A percentile compares a stretch with the other conserved stretches of the same genome.
phyloP scores from a whole-genome alignment of 1,140 invertebrate species.

The Phenacoccus solenopsis region DNA sequence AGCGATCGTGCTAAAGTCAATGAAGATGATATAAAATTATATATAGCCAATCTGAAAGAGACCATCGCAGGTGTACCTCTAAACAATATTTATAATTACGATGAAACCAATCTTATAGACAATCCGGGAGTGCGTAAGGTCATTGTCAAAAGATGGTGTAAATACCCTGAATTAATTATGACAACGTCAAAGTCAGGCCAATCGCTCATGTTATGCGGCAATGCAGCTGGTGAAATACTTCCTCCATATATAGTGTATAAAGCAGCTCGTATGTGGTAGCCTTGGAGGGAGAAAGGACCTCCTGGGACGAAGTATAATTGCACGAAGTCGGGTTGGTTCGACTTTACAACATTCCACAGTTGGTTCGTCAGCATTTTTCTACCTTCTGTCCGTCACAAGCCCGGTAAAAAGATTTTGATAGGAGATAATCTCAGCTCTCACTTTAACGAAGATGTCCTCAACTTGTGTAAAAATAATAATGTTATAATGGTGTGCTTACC shows the following conservation, averaged over 20 bases:
- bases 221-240: constrained; percentile 23
- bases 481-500: constrained; percentile 34
- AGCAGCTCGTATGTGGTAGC: constrained; percentile 30
- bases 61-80: constrained; percentile 30
- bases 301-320: constrained; percentile 26
- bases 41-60: constrained; percentile 29
- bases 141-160: constrained; percentile 20
- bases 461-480: constrained; percentile 30
- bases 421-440: constrained; percentile 35
- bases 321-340: constrained; percentile 23
- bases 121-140: constrained; percentile 30
- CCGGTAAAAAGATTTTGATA: constrained; percentile 28
- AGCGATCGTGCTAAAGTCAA: too few relatives aligned
- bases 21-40: too few relatives aligned
- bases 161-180: constrained; percentile 22
- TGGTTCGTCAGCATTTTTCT: constrained; percentile 15
- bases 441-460: constrained; percentile 30
- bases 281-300: constrained; percentile 32
- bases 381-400: not conserved
- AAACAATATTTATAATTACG: constrained; percentile 34
- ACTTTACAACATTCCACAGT: not conserved
- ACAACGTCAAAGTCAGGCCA: constrained; percentile 19
- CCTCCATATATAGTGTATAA: constrained; percentile 34
- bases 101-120: constrained; percentile 35
- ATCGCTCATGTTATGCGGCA: constrained; percentile 23